phyloP scores from a whole-genome alignment of 2,113 vertebrate species.

The Salvator merianae region DNA sequence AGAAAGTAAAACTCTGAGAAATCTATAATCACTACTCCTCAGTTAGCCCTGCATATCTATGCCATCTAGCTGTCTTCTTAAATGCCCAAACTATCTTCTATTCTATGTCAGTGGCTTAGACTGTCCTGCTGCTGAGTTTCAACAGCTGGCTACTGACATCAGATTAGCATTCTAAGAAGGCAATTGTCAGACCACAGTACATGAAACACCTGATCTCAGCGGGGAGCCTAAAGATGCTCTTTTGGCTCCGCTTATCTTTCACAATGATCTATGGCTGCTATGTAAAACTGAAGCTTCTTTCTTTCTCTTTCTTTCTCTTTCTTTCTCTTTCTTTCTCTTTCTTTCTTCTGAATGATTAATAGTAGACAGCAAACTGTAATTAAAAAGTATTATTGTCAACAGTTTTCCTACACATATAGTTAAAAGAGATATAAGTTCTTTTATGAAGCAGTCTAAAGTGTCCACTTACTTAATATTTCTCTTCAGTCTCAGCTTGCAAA shows the following conservation, averaged over 20 bases:
- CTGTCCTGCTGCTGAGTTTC: constrained; percentile 30
- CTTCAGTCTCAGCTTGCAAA: too few species aligned
- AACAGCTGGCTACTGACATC: constrained; percentile 54
- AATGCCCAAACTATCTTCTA: constrained; percentile 40
- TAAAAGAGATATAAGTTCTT: too few species aligned
- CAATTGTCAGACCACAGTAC: constrained; percentile 42
- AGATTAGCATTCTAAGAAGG: constrained; percentile 48
- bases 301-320: background rate
- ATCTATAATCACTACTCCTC: constrained; percentile 32
- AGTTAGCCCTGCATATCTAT: constrained; percentile 43
- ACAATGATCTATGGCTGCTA: constrained; percentile 28
- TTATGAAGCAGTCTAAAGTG: background rate
- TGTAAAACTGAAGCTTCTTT: background rate
- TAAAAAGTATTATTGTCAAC: background rate
- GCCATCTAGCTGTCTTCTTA: constrained; percentile 28
- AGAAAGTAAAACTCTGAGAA: constrained; percentile 32
- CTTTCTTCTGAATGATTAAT: background rate
- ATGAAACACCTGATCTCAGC: constrained; percentile 62
- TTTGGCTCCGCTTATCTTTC: constrained; percentile 23
- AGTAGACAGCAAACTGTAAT: background rate
- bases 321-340: background rate
- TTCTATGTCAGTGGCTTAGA: constrained; percentile 29
- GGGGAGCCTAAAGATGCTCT: constrained; percentile 33
- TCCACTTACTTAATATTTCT: background rate
- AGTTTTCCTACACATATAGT: background rate